phyloP scores from a whole-genome alignment of 2,113 vertebrate genomes.

The Verasper variegatus region DNA sequence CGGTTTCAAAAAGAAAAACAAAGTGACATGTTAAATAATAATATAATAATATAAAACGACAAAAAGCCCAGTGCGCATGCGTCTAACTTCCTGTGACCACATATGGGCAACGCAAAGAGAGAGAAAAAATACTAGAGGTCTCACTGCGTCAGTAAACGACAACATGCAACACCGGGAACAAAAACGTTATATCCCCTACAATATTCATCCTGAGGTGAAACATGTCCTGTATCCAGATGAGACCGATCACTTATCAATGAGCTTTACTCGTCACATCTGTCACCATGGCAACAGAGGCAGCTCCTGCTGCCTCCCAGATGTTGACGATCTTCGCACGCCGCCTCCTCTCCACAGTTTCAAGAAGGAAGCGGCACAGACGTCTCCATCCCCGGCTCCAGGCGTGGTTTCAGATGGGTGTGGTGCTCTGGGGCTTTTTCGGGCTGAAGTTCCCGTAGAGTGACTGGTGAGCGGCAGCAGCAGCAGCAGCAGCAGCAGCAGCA shows the following conservation, averaged over 20 bases:
- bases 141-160: not conserved
- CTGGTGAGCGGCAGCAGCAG: no score
- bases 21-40: no score
- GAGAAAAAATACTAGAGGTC: not conserved
- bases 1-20: no score
- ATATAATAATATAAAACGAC: not conserved
- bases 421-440: no score
- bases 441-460: slow-evolving; percentile 12
- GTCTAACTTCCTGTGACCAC: slow-evolving; percentile 1
- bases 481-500: no score
- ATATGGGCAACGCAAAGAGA: not conserved
- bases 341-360: not conserved
- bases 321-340: slow-evolving; percentile 47
- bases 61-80: not conserved
- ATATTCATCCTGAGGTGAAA: no score
- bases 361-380: not conserved
- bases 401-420: slow-evolving; percentile 59
- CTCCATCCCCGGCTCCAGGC: slow-evolving; percentile 8
- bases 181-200: no score
- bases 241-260: not conserved
- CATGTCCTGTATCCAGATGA: no score
- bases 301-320: not conserved
- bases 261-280: not conserved
- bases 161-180: no score
- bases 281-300: not conserved